Base-by-base conservation (phyloP, 2,113 vertebrate species). In the Paramisgurnus dabryanus region DNA sequence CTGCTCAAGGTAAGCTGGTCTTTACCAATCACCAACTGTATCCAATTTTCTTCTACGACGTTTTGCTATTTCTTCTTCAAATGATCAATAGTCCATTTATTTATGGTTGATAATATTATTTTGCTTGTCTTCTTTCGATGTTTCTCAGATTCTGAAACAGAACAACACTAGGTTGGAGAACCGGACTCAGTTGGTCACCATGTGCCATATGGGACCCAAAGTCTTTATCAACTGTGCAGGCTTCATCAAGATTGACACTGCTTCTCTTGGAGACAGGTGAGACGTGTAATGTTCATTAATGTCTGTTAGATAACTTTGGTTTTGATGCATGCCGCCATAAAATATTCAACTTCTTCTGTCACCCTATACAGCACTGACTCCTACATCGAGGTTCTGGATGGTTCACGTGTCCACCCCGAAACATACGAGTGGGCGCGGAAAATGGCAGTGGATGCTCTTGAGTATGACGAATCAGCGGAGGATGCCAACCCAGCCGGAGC, bases 181-280 rank as follows among this genome's bases (percentile, higher is more conserved):
- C 91, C 93, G 98, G 81, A 99, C 98, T 12, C 98, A 99, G 89
- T 92, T 99, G 55, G 98, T 99, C 84, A 99, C 98, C 0, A 98
- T 99, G 97, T 99, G 97, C 85, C 97, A 99, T 91, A 99, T 99
- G 98, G 98, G 98, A 77, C 98, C 98, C 71, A 99, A 99, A 84
- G 98, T 99, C 86, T 99, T 99, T 78, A 99, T 99, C 86, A 99
- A 99, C 90, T 99, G 98, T 50, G 98, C 98, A 17, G 97, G 98
- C 77, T 99, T 99, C 90, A 98, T 99, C 89, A 99, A 99, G 89
- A 99, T 99, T 0, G 98, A 99, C 92, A 99, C 98, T 0, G 96
- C 96, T 0, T 99, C 98, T 0, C 93, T 99, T 76, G 98, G 98
- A 13, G 98, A 99, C 92, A 99, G 98, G 98, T 96, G 15, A 70